Percentiles rank a stretch among this genome's conserved stretches.
Evolutionary conservation across 2,888 invertebrate genomes (phyloP).

Genomic region (Yponomeuta cagnagella): DNA sequence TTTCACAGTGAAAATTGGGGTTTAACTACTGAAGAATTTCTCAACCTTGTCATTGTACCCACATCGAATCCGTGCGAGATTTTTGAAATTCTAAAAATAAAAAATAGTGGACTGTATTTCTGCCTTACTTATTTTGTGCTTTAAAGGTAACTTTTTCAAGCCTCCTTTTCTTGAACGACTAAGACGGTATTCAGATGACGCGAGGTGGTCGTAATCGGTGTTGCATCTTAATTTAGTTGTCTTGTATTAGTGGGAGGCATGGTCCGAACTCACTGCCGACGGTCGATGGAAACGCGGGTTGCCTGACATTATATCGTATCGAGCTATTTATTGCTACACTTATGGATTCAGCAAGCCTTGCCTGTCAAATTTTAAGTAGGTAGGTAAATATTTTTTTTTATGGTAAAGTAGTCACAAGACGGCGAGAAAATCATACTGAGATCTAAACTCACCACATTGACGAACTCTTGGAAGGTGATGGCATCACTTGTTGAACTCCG

Average conservation of each 20-base stretch:
- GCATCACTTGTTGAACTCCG: constrained; percentile 82
- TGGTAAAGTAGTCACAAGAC: no score
- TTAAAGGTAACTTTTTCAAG: not conserved
- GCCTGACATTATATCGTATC: constrained; percentile 29
- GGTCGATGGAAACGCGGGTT: constrained; percentile 30
- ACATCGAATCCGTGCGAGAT: no score
- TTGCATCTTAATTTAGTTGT: constrained; percentile 74
- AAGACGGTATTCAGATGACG: not conserved
- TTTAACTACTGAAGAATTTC: no score
- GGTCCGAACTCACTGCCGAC: constrained; percentile 49
- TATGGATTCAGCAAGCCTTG: not conserved
- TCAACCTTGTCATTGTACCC: no score
- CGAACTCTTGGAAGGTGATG: constrained; percentile 94
- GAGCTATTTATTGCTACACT: constrained; percentile 26
- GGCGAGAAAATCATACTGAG: not conserved
- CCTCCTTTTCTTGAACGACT: constrained; percentile 22
- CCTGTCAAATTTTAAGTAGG: not conserved
- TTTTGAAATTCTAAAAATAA: no score
- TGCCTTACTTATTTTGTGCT: not conserved
- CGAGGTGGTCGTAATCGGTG: constrained; percentile 49
- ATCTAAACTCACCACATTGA: constrained; percentile 89
- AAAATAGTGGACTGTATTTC: not conserved
- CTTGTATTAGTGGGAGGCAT: constrained; percentile 59
- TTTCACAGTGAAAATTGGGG: no score
- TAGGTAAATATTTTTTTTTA: no score